Percentiles rank a stretch among this genome's conserved stretches.
These are phyloP conservation scores for Camponotus floridanus DNA, from an alignment of 1,140 invertebrate genomes.

Conservation along the genomic window DNA sequence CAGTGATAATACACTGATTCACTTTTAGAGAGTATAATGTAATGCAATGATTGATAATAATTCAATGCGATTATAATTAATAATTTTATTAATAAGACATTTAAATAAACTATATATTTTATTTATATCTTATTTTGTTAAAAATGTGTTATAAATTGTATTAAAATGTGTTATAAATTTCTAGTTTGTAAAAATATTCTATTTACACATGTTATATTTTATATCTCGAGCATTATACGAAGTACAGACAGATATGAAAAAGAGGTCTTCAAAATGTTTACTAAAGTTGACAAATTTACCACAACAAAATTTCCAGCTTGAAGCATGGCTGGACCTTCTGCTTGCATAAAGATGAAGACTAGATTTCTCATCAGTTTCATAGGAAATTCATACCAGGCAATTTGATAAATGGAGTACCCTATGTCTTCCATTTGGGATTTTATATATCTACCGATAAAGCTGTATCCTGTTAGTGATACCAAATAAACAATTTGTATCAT, in stretches of 20 bases:
- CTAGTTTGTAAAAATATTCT: no score
- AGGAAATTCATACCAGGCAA: slow-evolving; percentile 51
- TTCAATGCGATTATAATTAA: no score
- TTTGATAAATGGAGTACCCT: slow-evolving; percentile 40
- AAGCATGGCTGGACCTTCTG: slow-evolving; percentile 21
- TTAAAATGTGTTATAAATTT: no score
- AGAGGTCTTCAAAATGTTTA: slow-evolving; percentile 65
- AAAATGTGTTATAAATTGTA: no score
- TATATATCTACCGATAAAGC: slow-evolving; percentile 62
- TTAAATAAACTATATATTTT: no score
- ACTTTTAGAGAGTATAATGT: no score
- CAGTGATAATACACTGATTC: no score
- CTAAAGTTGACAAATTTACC: slow-evolving; percentile 60
- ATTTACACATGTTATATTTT: slow-evolving; percentile 1
- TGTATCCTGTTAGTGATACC: slow-evolving; percentile 44
- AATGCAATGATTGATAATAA: no score
- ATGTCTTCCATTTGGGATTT: slow-evolving; percentile 59
- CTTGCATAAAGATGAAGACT: neutral
- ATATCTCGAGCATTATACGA: slow-evolving; percentile 60
- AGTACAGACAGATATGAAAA: slow-evolving; percentile 67
- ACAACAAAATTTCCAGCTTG: slow-evolving; percentile 45
- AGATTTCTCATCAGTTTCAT: slow-evolving; percentile 12
- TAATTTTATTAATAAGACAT: no score
- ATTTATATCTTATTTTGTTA: no score
- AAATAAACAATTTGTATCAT: neutral